These are phyloP conservation scores for Phoxinus phoxinus DNA, from an alignment of 2,113 vertebrate genomes.

Conservation along the genomic window DNA sequence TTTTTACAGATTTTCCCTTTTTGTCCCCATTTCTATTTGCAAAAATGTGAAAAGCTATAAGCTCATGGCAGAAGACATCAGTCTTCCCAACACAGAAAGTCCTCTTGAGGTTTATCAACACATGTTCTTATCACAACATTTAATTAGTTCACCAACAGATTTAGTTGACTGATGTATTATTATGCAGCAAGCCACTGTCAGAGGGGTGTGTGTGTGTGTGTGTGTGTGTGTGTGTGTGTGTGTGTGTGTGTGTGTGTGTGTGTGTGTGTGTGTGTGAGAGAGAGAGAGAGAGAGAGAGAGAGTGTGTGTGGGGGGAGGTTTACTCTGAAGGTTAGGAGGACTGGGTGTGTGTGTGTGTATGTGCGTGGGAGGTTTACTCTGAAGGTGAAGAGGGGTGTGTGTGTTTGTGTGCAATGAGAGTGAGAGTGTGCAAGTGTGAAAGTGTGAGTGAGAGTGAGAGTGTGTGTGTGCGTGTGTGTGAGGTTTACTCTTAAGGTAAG, in stretches of 20 bases:
- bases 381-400: not conserved
- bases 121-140: not conserved
- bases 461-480: too few species aligned
- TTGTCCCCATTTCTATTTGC: not conserved
- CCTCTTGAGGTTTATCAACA: not conserved
- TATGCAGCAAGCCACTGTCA: not conserved
- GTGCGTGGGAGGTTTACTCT: not conserved
- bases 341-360: constrained; percentile 17
- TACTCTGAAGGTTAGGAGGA: not conserved
- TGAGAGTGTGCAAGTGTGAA: too few species aligned
- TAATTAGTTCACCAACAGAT: not conserved
- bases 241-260: not conserved
- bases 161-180: not conserved
- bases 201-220: too few species aligned
- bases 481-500: too few species aligned
- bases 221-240: too few species aligned
- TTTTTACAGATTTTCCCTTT: not conserved
- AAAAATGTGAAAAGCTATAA: not conserved
- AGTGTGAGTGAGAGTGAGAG: too few species aligned
- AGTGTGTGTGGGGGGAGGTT: not conserved
- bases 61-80: not conserved
- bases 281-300: too few species aligned
- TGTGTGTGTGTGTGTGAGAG: not conserved
- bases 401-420: too few species aligned
- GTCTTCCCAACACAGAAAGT: not conserved